These are phyloP conservation scores for Gila robusta DNA, from an alignment of 2,797 vertebrate species.

Conservation along the genomic window DNA sequence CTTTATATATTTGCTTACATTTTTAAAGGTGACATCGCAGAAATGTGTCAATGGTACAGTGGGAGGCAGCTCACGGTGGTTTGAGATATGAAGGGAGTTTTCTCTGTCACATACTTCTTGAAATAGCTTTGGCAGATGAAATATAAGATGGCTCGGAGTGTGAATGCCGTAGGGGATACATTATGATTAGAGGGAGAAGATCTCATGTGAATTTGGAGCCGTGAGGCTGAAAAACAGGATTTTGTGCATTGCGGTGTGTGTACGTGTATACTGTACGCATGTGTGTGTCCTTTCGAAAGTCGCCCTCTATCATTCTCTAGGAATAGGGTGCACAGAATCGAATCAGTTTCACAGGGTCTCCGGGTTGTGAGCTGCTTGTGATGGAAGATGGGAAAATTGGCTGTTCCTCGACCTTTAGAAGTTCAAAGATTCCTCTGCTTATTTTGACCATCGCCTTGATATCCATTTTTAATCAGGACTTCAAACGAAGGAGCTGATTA, in stretches of 20 bases:
- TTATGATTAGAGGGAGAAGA: conserved; percentile 60
- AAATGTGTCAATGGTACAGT: conserved; percentile 37
- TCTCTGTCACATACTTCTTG: conserved; percentile 49
- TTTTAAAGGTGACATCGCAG: background rate
- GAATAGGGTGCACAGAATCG: conserved; percentile 58
- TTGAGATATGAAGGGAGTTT: conserved; percentile 40
- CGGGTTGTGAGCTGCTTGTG: conserved; percentile 36
- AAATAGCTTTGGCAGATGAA: conserved; percentile 63
- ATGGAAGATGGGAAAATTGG: conserved; percentile 18
- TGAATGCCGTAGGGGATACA: conserved; percentile 58
- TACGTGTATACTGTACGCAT: conserved; percentile 27
- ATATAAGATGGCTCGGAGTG: conserved; percentile 58
- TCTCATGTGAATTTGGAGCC: conserved; percentile 56
- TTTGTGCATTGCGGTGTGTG: conserved; percentile 40
- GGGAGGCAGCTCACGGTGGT: conserved; percentile 34
- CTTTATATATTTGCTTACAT: conserved; percentile 32
- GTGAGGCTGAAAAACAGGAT: conserved; percentile 62
- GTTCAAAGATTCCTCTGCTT: conserved; percentile 62
- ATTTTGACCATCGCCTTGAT: conserved; percentile 57
- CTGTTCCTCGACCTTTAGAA: conserved; percentile 61
- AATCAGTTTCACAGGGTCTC: conserved; percentile 56
- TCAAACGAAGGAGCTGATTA: conserved; percentile 72
- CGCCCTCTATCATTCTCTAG: conserved; percentile 49
- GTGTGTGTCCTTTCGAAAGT: conserved; percentile 51
- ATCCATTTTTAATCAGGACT: conserved; percentile 76